phyloP scores from a whole-genome alignment of 2,888 invertebrate genomes.

The Asteroscopus sphinx region DNA sequence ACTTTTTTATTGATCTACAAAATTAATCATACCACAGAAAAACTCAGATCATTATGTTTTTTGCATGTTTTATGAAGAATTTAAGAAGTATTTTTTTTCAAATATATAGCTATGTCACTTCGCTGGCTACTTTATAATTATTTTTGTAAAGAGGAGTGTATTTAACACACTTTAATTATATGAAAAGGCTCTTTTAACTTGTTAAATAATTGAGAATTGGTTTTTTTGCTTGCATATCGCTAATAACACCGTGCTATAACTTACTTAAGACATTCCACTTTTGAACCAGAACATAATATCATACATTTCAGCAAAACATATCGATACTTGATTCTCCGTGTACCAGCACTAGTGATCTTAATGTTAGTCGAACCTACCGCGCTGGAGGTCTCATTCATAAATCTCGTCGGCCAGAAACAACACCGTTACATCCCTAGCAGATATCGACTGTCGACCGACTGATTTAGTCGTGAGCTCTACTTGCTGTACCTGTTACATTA shows the following conservation, averaged over 20 bases:
- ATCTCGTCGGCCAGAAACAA: slow-evolving; percentile 70
- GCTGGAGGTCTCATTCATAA: slow-evolving; percentile 81
- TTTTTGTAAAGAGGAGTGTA: too few relatives aligned
- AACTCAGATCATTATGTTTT: slow-evolving; percentile 4
- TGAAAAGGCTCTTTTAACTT: too few relatives aligned
- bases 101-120: too few relatives aligned
- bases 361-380: slow-evolving; percentile 74
- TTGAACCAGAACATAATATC: too few relatives aligned
- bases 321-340: slow-evolving; percentile 13
- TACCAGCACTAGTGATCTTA: slow-evolving; percentile 63
- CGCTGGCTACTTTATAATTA: too few relatives aligned
- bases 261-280: too few relatives aligned
- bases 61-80: too few relatives aligned
- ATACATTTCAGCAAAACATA: neutral
- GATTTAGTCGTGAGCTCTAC: slow-evolving; percentile 68
- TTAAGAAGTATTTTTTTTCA: too few relatives aligned
- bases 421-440: slow-evolving; percentile 80
- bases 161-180: too few relatives aligned
- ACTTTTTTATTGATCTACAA: slow-evolving; percentile 15
- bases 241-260: too few relatives aligned
- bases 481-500: slow-evolving; percentile 52
- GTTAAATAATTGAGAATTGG: too few relatives aligned
- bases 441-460: slow-evolving; percentile 76
- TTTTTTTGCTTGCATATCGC: too few relatives aligned
- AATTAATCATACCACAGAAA: slow-evolving; percentile 24